A percentile compares a stretch with the other conserved stretches of the same genome.
phyloP scores from a whole-genome alignment of 2,113 vertebrate species.

The Melanotaenia duboulayi region DNA sequence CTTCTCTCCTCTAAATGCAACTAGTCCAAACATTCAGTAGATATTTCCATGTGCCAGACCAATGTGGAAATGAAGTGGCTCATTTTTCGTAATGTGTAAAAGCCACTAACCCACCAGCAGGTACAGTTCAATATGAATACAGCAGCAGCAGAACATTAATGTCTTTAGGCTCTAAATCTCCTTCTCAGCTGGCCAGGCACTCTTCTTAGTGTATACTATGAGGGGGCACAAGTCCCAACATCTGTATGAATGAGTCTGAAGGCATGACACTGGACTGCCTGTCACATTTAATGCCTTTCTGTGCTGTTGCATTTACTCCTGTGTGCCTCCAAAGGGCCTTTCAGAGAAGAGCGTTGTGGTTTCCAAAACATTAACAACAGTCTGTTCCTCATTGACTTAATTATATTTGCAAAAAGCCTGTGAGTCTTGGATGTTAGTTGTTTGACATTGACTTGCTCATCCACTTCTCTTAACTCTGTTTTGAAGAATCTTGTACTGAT shows the following conservation, averaged over 20 bases:
- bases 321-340: conserved; percentile 62
- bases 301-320: conserved; percentile 56
- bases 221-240: conserved; percentile 74
- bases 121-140: conserved; percentile 61
- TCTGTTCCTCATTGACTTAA: conserved; percentile 78
- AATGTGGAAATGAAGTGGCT: conserved; percentile 68
- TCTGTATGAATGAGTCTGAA: conserved; percentile 70
- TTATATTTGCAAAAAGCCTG: conserved; percentile 80
- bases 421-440: conserved; percentile 65
- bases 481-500: conserved; percentile 57
- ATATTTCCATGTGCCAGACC: conserved; percentile 62
- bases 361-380: conserved; percentile 79
- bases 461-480: conserved; percentile 38
- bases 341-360: conserved; percentile 72
- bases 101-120: conserved; percentile 66
- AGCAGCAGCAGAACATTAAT: conserved; percentile 61
- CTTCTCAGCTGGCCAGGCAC: conserved; percentile 53
- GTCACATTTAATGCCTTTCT: conserved; percentile 48
- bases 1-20: conserved; percentile 35
- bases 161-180: conserved; percentile 60
- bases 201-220: conserved; percentile 51
- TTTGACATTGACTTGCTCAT: conserved; percentile 60
- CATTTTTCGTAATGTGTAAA: conserved; percentile 65
- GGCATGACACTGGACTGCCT: conserved; percentile 54
- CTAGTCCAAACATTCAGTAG: conserved; percentile 62